Evolutionary conservation across 2,113 vertebrate species (phyloP).

Genomic region (Serilophus lunatus): DNA sequence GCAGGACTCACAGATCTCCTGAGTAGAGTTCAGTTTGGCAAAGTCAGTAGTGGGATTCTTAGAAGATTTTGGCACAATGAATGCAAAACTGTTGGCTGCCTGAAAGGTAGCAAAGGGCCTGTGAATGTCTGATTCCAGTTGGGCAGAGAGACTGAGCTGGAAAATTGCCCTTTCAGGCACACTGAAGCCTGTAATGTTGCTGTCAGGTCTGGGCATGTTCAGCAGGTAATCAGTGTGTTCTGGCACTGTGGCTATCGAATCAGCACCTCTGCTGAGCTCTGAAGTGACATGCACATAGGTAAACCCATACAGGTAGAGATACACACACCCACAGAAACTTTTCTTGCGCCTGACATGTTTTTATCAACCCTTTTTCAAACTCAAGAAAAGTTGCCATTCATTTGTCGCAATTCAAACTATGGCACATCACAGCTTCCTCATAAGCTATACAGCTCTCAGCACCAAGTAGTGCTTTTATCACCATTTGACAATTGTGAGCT

Average conservation of each 20-base stretch:
- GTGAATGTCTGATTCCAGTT: neutral
- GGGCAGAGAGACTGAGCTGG: neutral
- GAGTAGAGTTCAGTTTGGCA: neutral
- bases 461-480: neutral
- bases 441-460: neutral
- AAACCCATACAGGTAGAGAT: neutral
- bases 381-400: neutral
- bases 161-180: neutral
- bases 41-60: neutral
- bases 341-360: neutral
- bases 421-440: neutral
- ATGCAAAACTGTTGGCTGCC: neutral
- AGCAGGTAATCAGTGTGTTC: neutral
- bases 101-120: neutral
- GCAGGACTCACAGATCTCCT: accelerated
- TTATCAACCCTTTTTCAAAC: neutral
- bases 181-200: accelerated
- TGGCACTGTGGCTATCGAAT: neutral
- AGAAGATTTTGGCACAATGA: neutral
- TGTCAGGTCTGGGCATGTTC: neutral
- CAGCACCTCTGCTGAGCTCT: neutral
- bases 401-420: neutral
- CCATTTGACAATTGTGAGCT: neutral
- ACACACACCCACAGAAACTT: neutral
- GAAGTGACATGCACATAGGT: neutral